A percentile compares a stretch with the other conserved stretches of the same genome.
These are phyloP conservation scores for Heterotilapia buettikoferi DNA, from an alignment of 2,113 vertebrate species.

Conservation along the genomic window DNA sequence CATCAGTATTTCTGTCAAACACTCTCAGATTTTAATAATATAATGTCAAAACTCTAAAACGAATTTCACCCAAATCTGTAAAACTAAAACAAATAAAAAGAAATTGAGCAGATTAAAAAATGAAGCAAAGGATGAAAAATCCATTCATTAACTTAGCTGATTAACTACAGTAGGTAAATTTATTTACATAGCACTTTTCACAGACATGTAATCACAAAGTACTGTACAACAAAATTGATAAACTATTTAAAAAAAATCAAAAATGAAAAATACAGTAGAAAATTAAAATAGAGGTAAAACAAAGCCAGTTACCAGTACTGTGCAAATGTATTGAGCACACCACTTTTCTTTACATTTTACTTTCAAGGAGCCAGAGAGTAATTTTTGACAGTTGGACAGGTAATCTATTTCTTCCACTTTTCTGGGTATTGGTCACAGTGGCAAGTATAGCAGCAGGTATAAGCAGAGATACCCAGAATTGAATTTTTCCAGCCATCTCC, in stretches of 20 bases:
- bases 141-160: accelerated
- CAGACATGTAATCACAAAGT: neutral
- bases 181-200: accelerated
- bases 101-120: neutral
- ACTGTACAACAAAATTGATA: neutral
- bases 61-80: neutral
- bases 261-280: neutral
- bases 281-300: neutral
- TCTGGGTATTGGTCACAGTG: neutral
- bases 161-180: neutral
- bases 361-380: accelerated
- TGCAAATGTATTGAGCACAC: neutral
- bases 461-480: accelerated
- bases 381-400: neutral
- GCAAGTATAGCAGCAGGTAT: accelerated
- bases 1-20: neutral
- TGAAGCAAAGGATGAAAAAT: neutral
- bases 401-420: neutral
- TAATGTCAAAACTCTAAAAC: neutral
- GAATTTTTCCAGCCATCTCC: neutral
- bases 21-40: neutral
- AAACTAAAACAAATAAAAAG: neutral
- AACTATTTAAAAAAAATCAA: neutral
- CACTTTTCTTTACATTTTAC: neutral
- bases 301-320: neutral